Conservation (phyloP, 2,797 vertebrate species). For the Agapornis canus region DNA sequence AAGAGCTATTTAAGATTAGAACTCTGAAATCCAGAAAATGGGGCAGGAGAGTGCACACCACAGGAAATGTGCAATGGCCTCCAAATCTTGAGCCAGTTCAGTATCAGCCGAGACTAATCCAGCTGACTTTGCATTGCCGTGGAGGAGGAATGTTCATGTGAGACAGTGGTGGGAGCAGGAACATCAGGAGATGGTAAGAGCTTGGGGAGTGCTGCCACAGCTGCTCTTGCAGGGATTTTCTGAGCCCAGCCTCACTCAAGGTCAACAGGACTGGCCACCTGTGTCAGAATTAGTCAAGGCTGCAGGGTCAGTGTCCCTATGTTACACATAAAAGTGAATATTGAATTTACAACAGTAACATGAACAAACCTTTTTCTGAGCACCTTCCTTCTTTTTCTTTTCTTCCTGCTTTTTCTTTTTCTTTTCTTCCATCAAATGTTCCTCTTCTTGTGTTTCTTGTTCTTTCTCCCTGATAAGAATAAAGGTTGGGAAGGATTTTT, state of each 20-base stretch:
- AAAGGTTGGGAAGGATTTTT: conserved; percentile 20
- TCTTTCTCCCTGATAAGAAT: conserved; percentile 84
- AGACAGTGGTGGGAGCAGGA: background rate
- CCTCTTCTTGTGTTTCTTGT: conserved; percentile 90
- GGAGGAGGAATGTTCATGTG: background rate
- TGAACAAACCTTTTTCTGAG: conserved; percentile 90
- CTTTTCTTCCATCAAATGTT: conserved; percentile 99
- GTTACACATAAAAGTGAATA: background rate
- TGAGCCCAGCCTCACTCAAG: background rate
- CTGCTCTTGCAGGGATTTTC: background rate
- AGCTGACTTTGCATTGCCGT: background rate
- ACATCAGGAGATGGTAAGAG: background rate
- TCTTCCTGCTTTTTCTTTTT: conserved; percentile 99
- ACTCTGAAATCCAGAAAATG: background rate
- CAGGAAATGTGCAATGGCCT: rapidly evolving
- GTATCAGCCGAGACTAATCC: background rate
- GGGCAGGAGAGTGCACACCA: background rate
- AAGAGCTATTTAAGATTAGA: background rate
- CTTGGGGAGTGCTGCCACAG: background rate
- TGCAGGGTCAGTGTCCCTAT: background rate
- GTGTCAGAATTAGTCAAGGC: background rate
- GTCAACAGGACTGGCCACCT: background rate
- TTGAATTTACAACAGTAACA: background rate
- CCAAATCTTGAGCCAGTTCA: background rate
- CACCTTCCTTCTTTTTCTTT: conserved; percentile 97